These are phyloP conservation scores for Sitodiplosis mosellana DNA, from an alignment of 1,140 invertebrate species.

Conservation along the genomic window DNA sequence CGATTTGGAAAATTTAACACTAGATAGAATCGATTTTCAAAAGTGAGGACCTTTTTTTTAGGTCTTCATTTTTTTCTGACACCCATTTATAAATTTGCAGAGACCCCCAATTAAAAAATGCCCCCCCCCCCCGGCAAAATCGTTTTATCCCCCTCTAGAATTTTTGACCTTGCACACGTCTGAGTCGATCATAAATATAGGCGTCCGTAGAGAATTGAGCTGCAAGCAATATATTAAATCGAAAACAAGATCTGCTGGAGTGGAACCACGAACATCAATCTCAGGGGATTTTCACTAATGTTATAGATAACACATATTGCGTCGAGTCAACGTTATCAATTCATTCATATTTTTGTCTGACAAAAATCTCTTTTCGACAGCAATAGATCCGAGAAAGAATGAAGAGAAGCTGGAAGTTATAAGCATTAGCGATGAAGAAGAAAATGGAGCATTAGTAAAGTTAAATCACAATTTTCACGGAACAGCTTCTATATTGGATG, in stretches of 20 bases:
- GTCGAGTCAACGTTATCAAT: not conserved
- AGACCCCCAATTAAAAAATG: too few species aligned
- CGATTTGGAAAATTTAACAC: too few species aligned
- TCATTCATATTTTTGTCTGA: not conserved
- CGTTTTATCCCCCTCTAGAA: too few species aligned
- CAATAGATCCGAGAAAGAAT: conserved; percentile 21
- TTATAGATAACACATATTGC: not conserved
- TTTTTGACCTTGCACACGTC: too few species aligned
- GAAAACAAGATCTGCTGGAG: too few species aligned
- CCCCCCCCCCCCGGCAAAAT: too few species aligned
- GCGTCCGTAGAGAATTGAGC: too few species aligned
- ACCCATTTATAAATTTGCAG: too few species aligned
- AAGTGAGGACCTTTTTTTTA: too few species aligned
- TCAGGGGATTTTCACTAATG: not conserved
- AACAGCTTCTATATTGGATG: not conserved
- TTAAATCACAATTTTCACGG: not conserved
- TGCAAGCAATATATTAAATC: too few species aligned
- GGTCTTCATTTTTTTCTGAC: not conserved
- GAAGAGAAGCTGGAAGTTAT: conserved; percentile 6
- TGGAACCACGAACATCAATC: not conserved
- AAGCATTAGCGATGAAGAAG: conserved; percentile 18
- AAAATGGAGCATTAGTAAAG: not conserved
- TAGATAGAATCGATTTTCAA: too few species aligned
- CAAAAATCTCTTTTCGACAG: conserved; percentile 9
- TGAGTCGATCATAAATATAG: too few species aligned